A percentile compares a stretch with the other conserved stretches of the same genome.
These are phyloP conservation scores for Etheostoma cragini DNA, from an alignment of 2,113 vertebrate genomes.

Conservation along the genomic window DNA sequence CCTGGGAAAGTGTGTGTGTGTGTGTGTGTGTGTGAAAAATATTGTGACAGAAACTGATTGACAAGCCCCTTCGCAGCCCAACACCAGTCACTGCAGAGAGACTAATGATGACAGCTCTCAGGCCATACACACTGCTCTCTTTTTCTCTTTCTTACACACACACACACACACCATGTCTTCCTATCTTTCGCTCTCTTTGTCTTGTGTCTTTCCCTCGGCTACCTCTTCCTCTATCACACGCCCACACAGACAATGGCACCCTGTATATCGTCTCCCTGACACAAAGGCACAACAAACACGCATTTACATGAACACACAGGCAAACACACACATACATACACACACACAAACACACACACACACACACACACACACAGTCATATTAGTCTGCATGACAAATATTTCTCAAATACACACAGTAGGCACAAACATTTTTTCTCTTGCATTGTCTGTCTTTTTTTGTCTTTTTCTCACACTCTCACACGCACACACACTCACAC, in stretches of 20 bases:
- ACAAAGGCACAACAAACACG: constrained; percentile 75
- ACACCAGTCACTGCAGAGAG: constrained; percentile 72
- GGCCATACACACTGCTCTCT: constrained; percentile 73
- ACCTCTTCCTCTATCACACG: constrained; percentile 76
- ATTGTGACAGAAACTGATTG: constrained; percentile 78
- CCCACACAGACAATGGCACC: constrained; percentile 82
- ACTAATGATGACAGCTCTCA: constrained; percentile 78
- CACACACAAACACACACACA: neutral
- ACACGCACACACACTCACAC: constrained; percentile 42
- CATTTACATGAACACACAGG: constrained; percentile 44
- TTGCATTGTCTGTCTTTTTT: constrained; percentile 69
- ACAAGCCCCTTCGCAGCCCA: constrained; percentile 73
- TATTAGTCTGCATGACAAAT: constrained; percentile 57
- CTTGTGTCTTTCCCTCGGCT: constrained; percentile 76
- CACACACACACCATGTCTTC: constrained; percentile 56
- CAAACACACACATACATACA: neutral
- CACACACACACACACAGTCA: constrained; percentile 38
- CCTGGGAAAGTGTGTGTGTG: constrained; percentile 57
- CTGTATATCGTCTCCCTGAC: constrained; percentile 75
- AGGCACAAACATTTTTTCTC: constrained; percentile 43
- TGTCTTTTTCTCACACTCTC: constrained; percentile 8
- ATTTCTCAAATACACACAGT: constrained; percentile 41
- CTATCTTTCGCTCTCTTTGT: constrained; percentile 75
- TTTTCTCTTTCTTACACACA: constrained; percentile 39
- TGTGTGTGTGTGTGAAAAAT: constrained; percentile 66